Conservation (phyloP, 1,140 invertebrate species). For the Drosophila kikkawai region DNA sequence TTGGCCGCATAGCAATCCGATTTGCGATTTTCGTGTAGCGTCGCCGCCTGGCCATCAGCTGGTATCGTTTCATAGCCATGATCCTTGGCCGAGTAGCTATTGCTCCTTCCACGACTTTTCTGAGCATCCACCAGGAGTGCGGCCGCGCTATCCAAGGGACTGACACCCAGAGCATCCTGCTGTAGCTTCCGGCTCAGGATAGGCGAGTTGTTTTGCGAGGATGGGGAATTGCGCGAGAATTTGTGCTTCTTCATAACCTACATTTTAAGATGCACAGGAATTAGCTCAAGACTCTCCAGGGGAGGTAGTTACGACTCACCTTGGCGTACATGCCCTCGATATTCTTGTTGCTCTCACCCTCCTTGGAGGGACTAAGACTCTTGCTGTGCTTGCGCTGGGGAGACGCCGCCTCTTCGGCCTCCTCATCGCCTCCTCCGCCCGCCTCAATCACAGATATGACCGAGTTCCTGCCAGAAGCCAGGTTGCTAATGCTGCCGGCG, state of each 20-base stretch:
- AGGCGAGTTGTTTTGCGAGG: conserved; percentile 74
- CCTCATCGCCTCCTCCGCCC: conserved; percentile 54
- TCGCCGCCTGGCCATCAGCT: conserved; percentile 73
- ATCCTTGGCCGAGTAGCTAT: conserved; percentile 85
- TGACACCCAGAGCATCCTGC: conserved; percentile 69
- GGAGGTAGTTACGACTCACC: conserved; percentile 85
- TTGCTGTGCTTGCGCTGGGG: conserved; percentile 85
- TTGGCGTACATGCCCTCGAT: conserved; percentile 95
- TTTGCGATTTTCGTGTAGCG: conserved; percentile 82
- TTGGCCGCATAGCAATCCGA: conserved; percentile 82
- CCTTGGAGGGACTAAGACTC: conserved; percentile 87
- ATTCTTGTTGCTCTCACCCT: conserved; percentile 90
- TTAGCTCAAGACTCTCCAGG: not conserved
- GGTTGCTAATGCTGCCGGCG: conserved; percentile 73
- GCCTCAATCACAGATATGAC: conserved; percentile 84
- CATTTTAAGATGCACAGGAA: not conserved
- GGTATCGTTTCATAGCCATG: conserved; percentile 89
- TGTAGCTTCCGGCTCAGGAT: conserved; percentile 82
- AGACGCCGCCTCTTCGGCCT: conserved; percentile 58
- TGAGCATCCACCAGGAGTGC: conserved; percentile 77
- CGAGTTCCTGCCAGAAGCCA: conserved; percentile 83
- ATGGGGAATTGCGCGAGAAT: conserved; percentile 66
- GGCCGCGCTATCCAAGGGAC: conserved; percentile 69
- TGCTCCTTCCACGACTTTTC: conserved; percentile 73
- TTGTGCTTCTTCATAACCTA: conserved; percentile 85